Percentiles rank a stretch among this genome's conserved stretches.
phyloP scores from a whole-genome alignment of 2,113 vertebrate species.

The Colinus virginianus region DNA sequence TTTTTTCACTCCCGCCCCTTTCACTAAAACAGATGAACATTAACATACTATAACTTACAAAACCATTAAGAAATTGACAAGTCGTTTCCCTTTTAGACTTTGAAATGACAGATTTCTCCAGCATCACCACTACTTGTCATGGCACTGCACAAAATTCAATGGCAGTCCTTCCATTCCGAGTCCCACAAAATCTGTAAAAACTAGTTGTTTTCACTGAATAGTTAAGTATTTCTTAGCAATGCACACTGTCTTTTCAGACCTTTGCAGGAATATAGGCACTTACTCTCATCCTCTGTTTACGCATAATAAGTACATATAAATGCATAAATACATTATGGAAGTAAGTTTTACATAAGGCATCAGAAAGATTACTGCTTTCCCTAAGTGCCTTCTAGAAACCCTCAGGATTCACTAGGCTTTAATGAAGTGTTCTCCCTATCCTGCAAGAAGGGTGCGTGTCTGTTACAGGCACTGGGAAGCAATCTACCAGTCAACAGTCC shows the following conservation, averaged over 20 bases:
- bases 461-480: accelerated
- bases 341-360: neutral
- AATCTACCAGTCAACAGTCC: too few relatives aligned
- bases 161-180: neutral
- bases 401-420: neutral
- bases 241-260: neutral
- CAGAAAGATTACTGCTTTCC: neutral
- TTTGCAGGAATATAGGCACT: neutral
- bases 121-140: neutral
- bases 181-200: neutral
- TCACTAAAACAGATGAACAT: neutral
- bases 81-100: neutral
- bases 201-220: neutral
- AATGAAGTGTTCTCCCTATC: neutral
- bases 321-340: too few relatives aligned
- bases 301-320: neutral
- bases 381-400: neutral
- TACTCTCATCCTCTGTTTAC: neutral
- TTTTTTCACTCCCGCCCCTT: neutral
- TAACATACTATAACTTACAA: neutral
- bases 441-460: accelerated
- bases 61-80: neutral
- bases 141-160: neutral
- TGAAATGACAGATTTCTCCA: neutral
- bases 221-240: neutral